Conservation (phyloP, 2,888 invertebrate genomes). For the Heteropelma amictum region DNA sequence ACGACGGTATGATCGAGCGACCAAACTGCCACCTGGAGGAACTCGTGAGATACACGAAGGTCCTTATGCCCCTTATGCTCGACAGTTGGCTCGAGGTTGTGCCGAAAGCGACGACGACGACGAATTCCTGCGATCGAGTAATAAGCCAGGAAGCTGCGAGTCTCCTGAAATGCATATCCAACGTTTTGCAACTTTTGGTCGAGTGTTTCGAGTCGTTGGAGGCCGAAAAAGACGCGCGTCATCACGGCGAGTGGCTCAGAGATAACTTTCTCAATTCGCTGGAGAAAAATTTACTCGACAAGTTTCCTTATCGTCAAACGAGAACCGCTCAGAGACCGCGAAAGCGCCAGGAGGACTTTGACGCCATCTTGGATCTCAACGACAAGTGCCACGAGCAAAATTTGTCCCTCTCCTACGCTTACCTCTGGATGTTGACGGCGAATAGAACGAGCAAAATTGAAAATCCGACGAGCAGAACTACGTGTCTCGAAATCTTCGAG, state of each 20-base stretch:
- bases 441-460: conserved; percentile 79
- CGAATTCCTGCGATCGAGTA: conserved; percentile 74
- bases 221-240: conserved; percentile 48
- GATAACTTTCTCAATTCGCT: conserved; percentile 80
- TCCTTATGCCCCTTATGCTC: conserved; percentile 87
- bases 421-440: conserved; percentile 77
- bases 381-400: conserved; percentile 80
- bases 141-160: conserved; percentile 83
- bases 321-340: conserved; percentile 68
- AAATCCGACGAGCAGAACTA: conserved; percentile 75
- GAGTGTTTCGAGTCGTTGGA: conserved; percentile 75
- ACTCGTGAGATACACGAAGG: conserved; percentile 83
- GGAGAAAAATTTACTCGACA: conserved; percentile 80
- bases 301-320: conserved; percentile 81
- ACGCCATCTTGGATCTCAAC: conserved; percentile 76
- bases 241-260: conserved; percentile 78
- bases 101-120: conserved; percentile 78
- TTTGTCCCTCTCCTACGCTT: conserved; percentile 78
- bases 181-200: conserved; percentile 83
- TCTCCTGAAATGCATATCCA: conserved; percentile 82
- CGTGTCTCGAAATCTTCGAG: conserved; percentile 74
- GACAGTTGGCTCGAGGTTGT: conserved; percentile 92
- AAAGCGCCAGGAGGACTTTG: conserved; percentile 76
- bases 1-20: no score
- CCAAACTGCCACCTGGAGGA: conserved; percentile 77